phyloP scores from a whole-genome alignment of 2,113 vertebrate genomes.

The Chionomys nivalis region DNA sequence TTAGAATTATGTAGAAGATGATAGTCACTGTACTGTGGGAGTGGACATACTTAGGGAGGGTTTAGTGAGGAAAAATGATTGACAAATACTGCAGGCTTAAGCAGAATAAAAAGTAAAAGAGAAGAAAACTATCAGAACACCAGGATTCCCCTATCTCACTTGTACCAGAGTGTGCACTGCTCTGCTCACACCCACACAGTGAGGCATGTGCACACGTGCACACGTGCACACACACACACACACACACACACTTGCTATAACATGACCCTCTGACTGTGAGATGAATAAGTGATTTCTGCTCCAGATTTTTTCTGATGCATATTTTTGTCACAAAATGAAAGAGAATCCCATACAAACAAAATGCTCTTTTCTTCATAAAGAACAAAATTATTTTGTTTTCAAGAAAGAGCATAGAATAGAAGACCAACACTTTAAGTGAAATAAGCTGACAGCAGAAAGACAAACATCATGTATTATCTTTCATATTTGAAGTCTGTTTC shows the following conservation, averaged over 20 bases:
- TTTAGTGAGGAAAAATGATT: background rate
- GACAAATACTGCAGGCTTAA: too few relatives aligned
- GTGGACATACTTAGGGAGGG: background rate
- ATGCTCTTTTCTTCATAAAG: background rate
- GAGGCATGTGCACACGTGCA: background rate
- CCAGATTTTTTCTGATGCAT: background rate
- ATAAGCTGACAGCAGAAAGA: background rate
- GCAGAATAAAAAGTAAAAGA: background rate
- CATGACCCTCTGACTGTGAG: background rate
- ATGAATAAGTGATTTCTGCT: background rate
- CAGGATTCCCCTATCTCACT: background rate
- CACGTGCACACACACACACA: background rate
- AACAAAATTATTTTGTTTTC: background rate
- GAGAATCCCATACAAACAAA: background rate
- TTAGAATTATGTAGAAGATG: background rate
- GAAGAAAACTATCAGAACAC: background rate
- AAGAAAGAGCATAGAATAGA: background rate
- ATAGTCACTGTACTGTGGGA: background rate
- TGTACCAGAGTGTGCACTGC: too few relatives aligned
- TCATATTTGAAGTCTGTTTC: background rate
- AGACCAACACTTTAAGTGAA: background rate
- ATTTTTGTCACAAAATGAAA: background rate
- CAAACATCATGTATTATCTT: background rate
- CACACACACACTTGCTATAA: background rate
- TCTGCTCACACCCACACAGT: background rate